Conservation (phyloP, 2,888 invertebrate genomes). For the Glaucopsyche alexis region DNA sequence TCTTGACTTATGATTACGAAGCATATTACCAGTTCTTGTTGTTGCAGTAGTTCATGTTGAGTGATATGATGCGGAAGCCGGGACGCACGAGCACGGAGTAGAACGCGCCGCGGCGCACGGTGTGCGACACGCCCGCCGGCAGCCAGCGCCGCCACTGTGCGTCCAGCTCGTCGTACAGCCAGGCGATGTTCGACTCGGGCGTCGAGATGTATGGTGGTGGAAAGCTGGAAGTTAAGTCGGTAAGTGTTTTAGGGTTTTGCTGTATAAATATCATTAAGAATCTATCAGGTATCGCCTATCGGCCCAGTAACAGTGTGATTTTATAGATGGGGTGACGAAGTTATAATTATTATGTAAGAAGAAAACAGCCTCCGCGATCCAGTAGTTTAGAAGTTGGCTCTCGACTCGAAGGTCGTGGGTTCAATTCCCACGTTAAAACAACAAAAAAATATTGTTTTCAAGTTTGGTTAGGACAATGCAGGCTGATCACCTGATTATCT, state of each 20-base stretch:
- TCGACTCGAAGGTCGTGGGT: too few relatives aligned
- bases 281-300: too few relatives aligned
- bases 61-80: slow-evolving; percentile 93
- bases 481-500: too few relatives aligned
- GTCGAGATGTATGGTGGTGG: slow-evolving; percentile 91
- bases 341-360: too few relatives aligned
- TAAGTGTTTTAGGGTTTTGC: neutral
- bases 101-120: slow-evolving; percentile 92
- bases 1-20: neutral
- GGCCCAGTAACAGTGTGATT: too few relatives aligned
- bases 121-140: slow-evolving; percentile 91
- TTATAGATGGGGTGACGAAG: too few relatives aligned
- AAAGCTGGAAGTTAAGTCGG: slow-evolving; percentile 80
- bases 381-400: too few relatives aligned
- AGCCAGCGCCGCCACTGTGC: slow-evolving; percentile 95
- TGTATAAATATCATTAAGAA: too few relatives aligned
- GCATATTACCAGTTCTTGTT: slow-evolving; percentile 91
- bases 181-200: slow-evolving; percentile 90
- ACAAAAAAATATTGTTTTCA: too few relatives aligned
- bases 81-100: slow-evolving; percentile 95
- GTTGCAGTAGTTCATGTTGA: slow-evolving; percentile 98
- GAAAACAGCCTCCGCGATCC: too few relatives aligned
- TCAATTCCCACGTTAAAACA: too few relatives aligned
- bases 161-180: slow-evolving; percentile 95
- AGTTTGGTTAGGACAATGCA: too few relatives aligned